A percentile compares a stretch with the other conserved stretches of the same genome.
These are phyloP conservation scores for Heliconius nattereri DNA, from an alignment of 1,140 invertebrate genomes.

Conservation along the genomic window DNA sequence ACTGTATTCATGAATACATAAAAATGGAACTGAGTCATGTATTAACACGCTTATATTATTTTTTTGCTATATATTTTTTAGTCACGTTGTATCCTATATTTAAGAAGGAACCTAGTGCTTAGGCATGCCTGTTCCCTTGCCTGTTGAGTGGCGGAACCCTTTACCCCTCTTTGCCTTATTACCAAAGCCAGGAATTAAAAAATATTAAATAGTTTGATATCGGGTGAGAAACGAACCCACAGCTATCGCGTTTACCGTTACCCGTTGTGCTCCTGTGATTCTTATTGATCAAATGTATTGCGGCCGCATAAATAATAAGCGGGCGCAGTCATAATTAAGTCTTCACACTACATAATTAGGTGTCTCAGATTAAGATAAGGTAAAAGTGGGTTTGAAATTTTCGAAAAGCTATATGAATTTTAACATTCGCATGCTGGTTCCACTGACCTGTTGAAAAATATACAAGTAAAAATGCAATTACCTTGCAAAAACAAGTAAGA, in stretches of 20 bases:
- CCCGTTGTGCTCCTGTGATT: no score
- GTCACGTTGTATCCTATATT: no score
- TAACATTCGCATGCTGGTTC: slow-evolving; percentile 11
- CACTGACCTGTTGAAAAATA: slow-evolving; percentile 24
- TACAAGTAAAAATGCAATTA: slow-evolving; percentile 19
- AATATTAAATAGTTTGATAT: no score
- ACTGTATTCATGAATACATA: neutral
- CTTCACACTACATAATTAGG: slow-evolving; percentile 26
- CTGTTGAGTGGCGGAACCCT: no score
- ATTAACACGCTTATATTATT: neutral
- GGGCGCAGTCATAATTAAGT: slow-evolving; percentile 28
- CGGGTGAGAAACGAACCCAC: no score
- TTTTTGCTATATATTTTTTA: neutral
- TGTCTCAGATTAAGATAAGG: slow-evolving; percentile 10
- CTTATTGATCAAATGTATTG: slow-evolving; percentile 34
- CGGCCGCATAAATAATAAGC: slow-evolving; percentile 32
- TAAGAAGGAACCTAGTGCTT: no score
- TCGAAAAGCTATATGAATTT: slow-evolving; percentile 13
- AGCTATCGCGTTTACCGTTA: no score
- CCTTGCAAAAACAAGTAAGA: slow-evolving; percentile 14
- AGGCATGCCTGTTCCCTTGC: no score
- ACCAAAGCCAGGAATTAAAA: no score
- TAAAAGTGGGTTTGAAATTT: slow-evolving; percentile 20
- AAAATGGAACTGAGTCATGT: neutral
- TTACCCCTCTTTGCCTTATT: no score